Conservation (phyloP, 2,888 invertebrate species). For the Polymixis flavicincta region DNA sequence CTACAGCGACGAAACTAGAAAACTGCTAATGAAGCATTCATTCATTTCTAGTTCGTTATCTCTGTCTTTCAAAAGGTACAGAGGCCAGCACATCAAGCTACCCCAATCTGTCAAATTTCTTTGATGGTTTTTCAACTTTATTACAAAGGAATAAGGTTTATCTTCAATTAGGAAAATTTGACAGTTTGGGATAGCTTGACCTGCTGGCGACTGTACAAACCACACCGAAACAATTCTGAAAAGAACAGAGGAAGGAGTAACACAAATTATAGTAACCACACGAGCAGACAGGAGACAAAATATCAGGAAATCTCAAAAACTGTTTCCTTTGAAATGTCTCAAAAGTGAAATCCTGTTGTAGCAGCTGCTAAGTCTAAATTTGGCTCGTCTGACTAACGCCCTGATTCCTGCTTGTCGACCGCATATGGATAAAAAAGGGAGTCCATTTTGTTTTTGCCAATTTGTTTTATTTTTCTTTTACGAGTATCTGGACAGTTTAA, state of each 20-base stretch:
- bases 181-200: no score
- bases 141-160: no score
- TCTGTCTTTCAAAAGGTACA: no score
- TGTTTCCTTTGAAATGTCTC: not conserved
- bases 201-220: no score
- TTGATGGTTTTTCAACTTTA: no score
- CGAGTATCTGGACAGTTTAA: not conserved
- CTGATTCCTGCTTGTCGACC: not conserved
- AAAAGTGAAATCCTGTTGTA: not conserved
- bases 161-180: no score
- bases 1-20: no score
- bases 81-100: no score
- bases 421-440: slow-evolving; percentile 6
- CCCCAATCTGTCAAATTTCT: no score
- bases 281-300: not conserved
- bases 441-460: slow-evolving; percentile 11
- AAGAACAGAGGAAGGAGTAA: not conserved
- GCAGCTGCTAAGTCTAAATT: slow-evolving; percentile 27
- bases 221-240: no score
- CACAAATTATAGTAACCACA: not conserved
- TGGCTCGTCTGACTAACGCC: not conserved
- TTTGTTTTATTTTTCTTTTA: not conserved
- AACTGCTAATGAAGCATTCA: no score
- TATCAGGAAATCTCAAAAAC: not conserved
- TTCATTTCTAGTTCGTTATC: no score